Evolutionary conservation across 2,888 invertebrate genomes (phyloP).

Genomic region (Tinea pellionella): DNA sequence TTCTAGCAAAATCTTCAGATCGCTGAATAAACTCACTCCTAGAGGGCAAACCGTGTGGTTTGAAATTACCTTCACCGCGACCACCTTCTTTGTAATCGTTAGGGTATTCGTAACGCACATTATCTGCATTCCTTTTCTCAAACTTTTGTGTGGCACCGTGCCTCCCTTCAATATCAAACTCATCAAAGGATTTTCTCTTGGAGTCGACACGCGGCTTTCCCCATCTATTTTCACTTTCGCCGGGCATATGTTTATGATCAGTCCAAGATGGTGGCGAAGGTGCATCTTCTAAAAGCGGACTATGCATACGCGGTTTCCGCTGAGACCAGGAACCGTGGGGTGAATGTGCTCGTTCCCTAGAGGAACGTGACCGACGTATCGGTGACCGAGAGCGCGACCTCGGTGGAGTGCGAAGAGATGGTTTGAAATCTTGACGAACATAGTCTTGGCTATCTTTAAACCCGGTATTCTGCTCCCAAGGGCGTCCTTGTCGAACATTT

Average conservation of each 20-base stretch:
- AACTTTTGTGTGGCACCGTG: neutral
- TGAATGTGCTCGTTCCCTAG: neutral
- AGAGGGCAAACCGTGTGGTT: too few species aligned
- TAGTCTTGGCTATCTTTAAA: slow-evolving; percentile 41
- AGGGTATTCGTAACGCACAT: neutral
- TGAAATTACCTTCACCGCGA: too few species aligned
- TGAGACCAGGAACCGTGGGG: neutral
- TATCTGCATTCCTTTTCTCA: neutral
- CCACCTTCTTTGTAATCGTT: neutral
- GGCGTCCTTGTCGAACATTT: too few species aligned
- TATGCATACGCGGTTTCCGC: neutral
- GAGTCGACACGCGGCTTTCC: too few species aligned
- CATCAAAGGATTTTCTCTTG: too few species aligned
- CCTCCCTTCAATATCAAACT: slow-evolving; percentile 15
- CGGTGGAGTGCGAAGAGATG: neutral
- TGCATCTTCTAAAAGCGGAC: slow-evolving; percentile 17
- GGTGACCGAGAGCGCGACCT: neutral
- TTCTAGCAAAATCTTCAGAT: too few species aligned
- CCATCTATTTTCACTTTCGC: neutral
- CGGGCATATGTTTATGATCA: slow-evolving; percentile 22
- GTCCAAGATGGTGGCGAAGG: slow-evolving; percentile 56
- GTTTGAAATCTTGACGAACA: neutral
- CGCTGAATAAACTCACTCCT: too few species aligned
- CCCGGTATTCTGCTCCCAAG: slow-evolving; percentile 24
- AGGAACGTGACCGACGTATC: neutral